Evolutionary conservation across 2,888 invertebrate genomes (phyloP).

Genomic region (Leptinotarsa rubiginosa): DNA sequence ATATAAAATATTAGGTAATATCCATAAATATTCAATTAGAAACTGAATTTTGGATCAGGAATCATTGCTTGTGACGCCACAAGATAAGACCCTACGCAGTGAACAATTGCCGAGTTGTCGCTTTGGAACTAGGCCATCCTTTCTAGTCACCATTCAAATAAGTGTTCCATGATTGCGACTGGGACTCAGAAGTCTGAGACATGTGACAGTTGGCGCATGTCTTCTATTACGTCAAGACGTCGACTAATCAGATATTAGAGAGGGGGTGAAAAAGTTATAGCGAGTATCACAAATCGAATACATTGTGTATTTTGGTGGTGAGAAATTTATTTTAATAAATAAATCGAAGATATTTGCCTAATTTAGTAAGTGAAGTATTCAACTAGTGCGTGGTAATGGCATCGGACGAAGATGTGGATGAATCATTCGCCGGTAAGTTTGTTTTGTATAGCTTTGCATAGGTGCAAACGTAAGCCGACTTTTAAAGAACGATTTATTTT

Average conservation of each 20-base stretch:
- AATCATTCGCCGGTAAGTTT: conserved; percentile 86
- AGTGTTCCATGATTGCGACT: no score
- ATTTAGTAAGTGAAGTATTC: conserved; percentile 34
- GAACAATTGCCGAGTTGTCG: no score
- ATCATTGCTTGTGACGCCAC: no score
- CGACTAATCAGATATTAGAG: conserved; percentile 3
- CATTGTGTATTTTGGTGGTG: background rate
- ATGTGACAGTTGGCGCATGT: conserved; percentile 22
- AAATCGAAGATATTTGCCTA: conserved; percentile 25
- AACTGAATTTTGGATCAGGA: no score
- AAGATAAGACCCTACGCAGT: no score
- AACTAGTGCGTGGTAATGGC: conserved; percentile 72
- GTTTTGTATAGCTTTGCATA: conserved; percentile 58
- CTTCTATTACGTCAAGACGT: conserved; percentile 5
- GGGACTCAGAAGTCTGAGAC: background rate
- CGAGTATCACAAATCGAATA: background rate
- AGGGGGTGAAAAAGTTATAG: conserved; percentile 14
- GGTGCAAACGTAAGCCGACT: conserved; percentile 61
- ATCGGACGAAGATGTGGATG: conserved; percentile 89
- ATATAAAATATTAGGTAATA: no score
- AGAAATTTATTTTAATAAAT: conserved; percentile 6
- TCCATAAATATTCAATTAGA: no score
- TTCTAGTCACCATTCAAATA: no score
- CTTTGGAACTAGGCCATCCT: no score
- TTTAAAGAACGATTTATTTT: conserved; percentile 52